These are phyloP conservation scores for Platyscelio sp. DNA, from an alignment of 2,888 invertebrate genomes.

Conservation along the genomic window DNA sequence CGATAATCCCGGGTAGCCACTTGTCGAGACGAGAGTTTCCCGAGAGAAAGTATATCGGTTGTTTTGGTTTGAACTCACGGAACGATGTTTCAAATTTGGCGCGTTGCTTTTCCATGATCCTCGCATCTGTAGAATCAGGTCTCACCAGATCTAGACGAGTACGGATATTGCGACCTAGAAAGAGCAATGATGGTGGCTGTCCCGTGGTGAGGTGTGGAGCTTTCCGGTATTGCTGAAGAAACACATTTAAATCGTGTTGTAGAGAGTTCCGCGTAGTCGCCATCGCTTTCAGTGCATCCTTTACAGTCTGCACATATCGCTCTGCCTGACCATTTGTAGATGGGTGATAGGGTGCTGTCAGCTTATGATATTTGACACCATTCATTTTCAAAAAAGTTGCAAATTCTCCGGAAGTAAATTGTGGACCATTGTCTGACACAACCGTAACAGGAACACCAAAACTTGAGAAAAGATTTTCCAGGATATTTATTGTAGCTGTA, in stretches of 20 bases:
- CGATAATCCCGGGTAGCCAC: no score
- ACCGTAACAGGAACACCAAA: constrained; percentile 5
- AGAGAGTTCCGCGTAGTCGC: constrained; percentile 10
- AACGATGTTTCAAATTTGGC: no score
- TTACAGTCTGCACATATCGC: constrained; percentile 21
- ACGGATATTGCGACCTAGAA: constrained; percentile 66
- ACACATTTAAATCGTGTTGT: constrained; percentile 36
- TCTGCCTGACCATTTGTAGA: constrained; percentile 31
- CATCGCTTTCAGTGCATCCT: constrained; percentile 41
- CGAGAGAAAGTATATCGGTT: no score
- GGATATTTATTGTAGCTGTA: constrained; percentile 1
- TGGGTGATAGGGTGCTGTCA: constrained; percentile 9
- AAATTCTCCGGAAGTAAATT: constrained; percentile 26
- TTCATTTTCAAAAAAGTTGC: neutral
- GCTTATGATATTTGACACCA: constrained; percentile 25
- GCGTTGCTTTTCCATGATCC: constrained; percentile 1
- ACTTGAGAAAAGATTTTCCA: constrained; percentile 15
- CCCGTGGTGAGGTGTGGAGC: constrained; percentile 68
- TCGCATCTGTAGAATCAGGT: neutral
- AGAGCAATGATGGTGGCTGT: constrained; percentile 68
- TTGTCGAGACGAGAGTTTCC: neutral
- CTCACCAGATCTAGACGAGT: constrained; percentile 62
- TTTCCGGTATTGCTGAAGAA: constrained; percentile 47
- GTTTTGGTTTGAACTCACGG: no score
- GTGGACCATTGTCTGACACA: constrained; percentile 17